Percentiles rank a stretch among this genome's conserved stretches.
These are phyloP conservation scores for Chloebia gouldiae DNA, from an alignment of 2,113 vertebrate genomes.

Conservation along the genomic window DNA sequence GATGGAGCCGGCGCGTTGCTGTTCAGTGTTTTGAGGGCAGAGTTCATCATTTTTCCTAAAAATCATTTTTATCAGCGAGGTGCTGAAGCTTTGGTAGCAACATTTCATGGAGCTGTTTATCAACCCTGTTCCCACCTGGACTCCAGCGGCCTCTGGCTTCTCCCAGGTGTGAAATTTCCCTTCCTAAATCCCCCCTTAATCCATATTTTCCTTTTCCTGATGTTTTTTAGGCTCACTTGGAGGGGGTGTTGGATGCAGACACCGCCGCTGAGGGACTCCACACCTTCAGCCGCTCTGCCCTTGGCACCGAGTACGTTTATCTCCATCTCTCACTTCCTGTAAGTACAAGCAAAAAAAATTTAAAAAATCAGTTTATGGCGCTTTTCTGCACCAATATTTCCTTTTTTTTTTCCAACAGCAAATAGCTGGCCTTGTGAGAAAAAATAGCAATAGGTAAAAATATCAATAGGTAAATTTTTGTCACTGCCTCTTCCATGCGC, in stretches of 20 bases:
- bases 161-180: not conserved
- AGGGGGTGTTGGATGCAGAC: constrained; percentile 75
- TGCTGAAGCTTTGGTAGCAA: not conserved
- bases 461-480: not conserved
- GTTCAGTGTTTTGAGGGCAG: not conserved
- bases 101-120: not conserved
- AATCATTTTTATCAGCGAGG: not conserved
- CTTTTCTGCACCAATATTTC: not conserved
- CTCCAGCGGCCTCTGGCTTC: not conserved
- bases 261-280: constrained; percentile 70
- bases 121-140: not conserved
- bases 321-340: constrained; percentile 80
- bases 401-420: not conserved
- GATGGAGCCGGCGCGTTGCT: accelerated
- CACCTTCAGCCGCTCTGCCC: constrained; percentile 73
- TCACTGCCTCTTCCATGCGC: not conserved
- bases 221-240: constrained; percentile 58
- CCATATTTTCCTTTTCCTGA: not conserved
- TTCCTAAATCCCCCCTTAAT: not conserved
- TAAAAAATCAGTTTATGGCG: not conserved
- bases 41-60: not conserved
- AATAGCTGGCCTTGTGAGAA: not conserved
- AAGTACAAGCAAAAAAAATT: constrained; percentile 62
- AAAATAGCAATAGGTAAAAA: not conserved
- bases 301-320: constrained; percentile 78